Base-by-base conservation (phyloP, 2,113 vertebrate genomes). In the Ceratotherium simum region DNA sequence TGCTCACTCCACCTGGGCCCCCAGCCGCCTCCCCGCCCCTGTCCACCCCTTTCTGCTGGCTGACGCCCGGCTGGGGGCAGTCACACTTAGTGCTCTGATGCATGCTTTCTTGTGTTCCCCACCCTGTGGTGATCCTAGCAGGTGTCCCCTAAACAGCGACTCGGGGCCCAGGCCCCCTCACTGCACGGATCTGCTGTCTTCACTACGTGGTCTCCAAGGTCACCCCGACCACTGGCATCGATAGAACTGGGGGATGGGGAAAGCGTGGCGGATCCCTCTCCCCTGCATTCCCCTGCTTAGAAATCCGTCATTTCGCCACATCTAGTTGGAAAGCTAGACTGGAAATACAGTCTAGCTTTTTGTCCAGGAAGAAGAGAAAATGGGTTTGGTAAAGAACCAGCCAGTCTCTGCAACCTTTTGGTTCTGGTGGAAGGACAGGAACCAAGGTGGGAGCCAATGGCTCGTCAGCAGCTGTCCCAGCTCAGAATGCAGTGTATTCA, bases 21-120 rank as follows among this genome's bases (percentile, higher is more conserved):
- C 21, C 27, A 1, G 0, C 0, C 11, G 62, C 2, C 21, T 23
- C 25, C 29, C 6, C 0, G 3, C 8, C 21, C 0, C 8, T 46
- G 8, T 9, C 54, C 1, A 13, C 16, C 12, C 64, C 23, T 23
- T 1, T 3, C 69, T 67, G 79, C 29, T 33, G 20, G 12, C 58
- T 42, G 62, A 23, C 11, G 48, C 17, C 27, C 29, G 27, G 14
- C 27, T 1, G 64, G 18, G 1, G 12, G n/a, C 9, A 4, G 58
- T 36, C n/a, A 25, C 11, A 6, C 11, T 21, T 25, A 0, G 20
- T 2, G 3, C 70, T 31, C 62, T 1, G 13, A 18, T 31, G 31
- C 51, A 0, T 7, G 3, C n/a, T 14, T 60, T 39, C 51, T 6
- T 4, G 60, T 8, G n/a, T 14, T 23, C 11, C 7, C 21, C 51